These are phyloP conservation scores for Cotesia congregata DNA, from an alignment of 2,888 invertebrate genomes.

Conservation along the genomic window DNA sequence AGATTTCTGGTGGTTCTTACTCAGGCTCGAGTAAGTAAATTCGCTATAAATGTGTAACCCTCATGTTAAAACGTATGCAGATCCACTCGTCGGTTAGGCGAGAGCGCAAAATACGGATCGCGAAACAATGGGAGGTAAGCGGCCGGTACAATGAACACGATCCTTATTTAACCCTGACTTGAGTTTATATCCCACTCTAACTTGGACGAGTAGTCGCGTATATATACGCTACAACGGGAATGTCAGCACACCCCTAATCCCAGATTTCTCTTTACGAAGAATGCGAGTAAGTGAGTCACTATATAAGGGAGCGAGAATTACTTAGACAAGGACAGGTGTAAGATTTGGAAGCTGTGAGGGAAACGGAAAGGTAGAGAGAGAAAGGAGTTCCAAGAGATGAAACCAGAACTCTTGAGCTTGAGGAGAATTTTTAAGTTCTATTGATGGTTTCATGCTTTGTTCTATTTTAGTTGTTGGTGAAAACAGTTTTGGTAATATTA, in stretches of 20 bases:
- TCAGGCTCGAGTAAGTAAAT: slow-evolving; percentile 11
- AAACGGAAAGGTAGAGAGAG: not conserved
- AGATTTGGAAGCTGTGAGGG: not conserved
- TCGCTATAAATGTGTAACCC: slow-evolving; percentile 57
- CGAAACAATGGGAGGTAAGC: slow-evolving; percentile 64
- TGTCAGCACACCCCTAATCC: slow-evolving; percentile 60
- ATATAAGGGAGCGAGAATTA: slow-evolving; percentile 13
- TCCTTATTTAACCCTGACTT: slow-evolving; percentile 71
- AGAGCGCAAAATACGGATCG: slow-evolving; percentile 52
- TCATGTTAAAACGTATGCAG: slow-evolving; percentile 69
- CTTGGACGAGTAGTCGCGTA: not conserved
- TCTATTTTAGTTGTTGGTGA: not conserved
- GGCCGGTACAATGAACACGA: slow-evolving; percentile 67
- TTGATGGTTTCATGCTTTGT: not conserved
- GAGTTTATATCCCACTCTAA: slow-evolving; percentile 66
- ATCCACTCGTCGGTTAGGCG: slow-evolving; percentile 66
- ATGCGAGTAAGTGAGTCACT: slow-evolving; percentile 38
- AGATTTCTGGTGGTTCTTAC: not conserved
- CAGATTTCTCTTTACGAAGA: slow-evolving; percentile 61
- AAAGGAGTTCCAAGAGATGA: not conserved
- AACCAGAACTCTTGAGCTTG: not conserved
- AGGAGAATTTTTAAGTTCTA: not conserved
- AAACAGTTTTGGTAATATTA: no score
- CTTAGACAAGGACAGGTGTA: slow-evolving; percentile 1
- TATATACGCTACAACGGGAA: not conserved